Conservation (phyloP, 2,113 vertebrate species). For the Thomomys bottae region DNA sequence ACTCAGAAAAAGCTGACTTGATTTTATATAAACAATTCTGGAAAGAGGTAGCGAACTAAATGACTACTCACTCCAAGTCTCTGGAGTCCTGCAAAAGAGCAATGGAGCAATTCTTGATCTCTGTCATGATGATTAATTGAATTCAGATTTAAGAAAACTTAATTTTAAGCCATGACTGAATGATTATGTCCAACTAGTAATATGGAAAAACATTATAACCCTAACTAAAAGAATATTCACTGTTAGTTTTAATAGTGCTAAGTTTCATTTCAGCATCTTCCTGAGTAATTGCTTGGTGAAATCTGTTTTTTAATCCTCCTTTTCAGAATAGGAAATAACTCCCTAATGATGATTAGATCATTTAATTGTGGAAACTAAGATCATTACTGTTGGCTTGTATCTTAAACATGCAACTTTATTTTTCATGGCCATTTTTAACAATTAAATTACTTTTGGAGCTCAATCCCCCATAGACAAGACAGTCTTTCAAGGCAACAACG, state of each 20-base stretch:
- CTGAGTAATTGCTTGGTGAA: slow-evolving; percentile 5
- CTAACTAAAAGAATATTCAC: too few species aligned
- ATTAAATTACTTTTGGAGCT: background rate
- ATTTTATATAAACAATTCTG: background rate
- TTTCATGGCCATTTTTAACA: background rate
- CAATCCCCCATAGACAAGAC: background rate
- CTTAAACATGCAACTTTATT: background rate
- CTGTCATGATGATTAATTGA: background rate
- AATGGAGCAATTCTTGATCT: background rate
- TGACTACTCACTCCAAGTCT: background rate
- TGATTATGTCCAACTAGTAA: background rate
- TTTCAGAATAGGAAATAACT: background rate
- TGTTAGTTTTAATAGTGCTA: too few species aligned
- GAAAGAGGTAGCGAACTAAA: background rate
- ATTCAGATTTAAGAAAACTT: background rate
- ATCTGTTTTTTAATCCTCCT: background rate
- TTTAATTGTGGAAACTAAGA: slow-evolving; percentile 17
- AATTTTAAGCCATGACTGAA: background rate
- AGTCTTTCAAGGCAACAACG: background rate
- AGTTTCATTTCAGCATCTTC: background rate
- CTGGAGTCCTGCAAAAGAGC: background rate
- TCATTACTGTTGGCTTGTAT: background rate
- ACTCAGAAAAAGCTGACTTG: background rate
- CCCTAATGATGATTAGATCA: background rate
- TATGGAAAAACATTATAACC: background rate